Percentiles rank a stretch among this genome's conserved stretches.
Conservation (phyloP, 2,888 invertebrate genomes). For the Chrysolina americana region DNA sequence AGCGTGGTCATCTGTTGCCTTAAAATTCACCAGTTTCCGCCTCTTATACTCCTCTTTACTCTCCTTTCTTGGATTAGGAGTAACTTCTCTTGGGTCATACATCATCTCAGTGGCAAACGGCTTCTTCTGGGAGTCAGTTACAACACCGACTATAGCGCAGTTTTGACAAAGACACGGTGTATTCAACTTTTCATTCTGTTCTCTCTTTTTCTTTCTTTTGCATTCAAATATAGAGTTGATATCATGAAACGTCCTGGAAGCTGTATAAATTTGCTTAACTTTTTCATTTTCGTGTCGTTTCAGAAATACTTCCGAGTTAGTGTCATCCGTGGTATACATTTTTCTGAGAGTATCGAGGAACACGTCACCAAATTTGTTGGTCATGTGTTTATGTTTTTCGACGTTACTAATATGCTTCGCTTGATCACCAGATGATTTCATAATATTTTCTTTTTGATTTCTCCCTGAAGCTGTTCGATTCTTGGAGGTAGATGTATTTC, state of each 20-base stretch:
- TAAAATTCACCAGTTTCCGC: constrained; percentile 26
- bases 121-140: constrained; percentile 65
- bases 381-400: background rate
- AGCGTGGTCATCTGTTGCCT: constrained; percentile 45
- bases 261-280: constrained; percentile 61
- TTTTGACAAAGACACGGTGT: constrained; percentile 66
- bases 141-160: constrained; percentile 65
- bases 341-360: constrained; percentile 9
- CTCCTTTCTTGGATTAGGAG: constrained; percentile 11
- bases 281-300: constrained; percentile 32
- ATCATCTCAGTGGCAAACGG: constrained; percentile 59
- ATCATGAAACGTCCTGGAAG: constrained; percentile 59
- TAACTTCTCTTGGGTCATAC: constrained; percentile 42
- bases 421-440: constrained; percentile 18
- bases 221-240: constrained; percentile 60
- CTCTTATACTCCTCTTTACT: constrained; percentile 25
- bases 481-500: constrained; percentile 11
- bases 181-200: constrained; percentile 55
- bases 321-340: constrained; percentile 41
- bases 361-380: background rate
- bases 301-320: constrained; percentile 37
- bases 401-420: background rate
- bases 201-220: constrained; percentile 54
- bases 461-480: background rate
- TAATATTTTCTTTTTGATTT: background rate